Percentiles rank a stretch among this genome's conserved stretches.
These are phyloP conservation scores for Vireo griseus DNA, from an alignment of 2,797 vertebrate species.

Conservation along the genomic window DNA sequence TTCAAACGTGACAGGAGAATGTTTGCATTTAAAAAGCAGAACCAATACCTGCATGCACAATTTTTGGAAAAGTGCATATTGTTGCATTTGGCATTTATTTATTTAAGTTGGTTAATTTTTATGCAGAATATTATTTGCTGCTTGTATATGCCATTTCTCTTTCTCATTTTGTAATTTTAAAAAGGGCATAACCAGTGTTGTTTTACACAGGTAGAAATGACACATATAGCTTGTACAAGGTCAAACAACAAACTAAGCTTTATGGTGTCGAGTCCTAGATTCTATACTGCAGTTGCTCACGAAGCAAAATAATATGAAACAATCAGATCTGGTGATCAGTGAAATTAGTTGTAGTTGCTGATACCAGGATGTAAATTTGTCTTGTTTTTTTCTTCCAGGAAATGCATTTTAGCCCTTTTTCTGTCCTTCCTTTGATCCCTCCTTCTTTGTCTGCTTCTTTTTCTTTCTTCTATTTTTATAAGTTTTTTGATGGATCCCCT, in stretches of 20 bases:
- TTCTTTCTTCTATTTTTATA: neutral
- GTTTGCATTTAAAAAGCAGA: neutral
- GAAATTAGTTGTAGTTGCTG: neutral
- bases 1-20: neutral
- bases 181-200: neutral
- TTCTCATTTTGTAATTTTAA: neutral
- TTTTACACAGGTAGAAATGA: neutral
- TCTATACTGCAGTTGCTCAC: neutral
- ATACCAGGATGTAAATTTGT: neutral
- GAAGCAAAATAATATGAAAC: neutral
- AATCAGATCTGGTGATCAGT: neutral
- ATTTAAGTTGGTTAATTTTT: neutral
- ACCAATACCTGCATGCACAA: neutral
- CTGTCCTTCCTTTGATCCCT: neutral
- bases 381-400: neutral
- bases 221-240: neutral
- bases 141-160: neutral
- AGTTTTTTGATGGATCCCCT: neutral
- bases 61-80: neutral
- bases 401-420: neutral
- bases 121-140: neutral
- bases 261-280: neutral
- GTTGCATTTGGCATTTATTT: neutral
- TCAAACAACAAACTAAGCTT: neutral
- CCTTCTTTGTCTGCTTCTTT: neutral